Percentiles rank a stretch among this genome's conserved stretches.
These are phyloP conservation scores for Protosalanx chinensis DNA, from an alignment of 2,797 vertebrate genomes.

Conservation along the genomic window DNA sequence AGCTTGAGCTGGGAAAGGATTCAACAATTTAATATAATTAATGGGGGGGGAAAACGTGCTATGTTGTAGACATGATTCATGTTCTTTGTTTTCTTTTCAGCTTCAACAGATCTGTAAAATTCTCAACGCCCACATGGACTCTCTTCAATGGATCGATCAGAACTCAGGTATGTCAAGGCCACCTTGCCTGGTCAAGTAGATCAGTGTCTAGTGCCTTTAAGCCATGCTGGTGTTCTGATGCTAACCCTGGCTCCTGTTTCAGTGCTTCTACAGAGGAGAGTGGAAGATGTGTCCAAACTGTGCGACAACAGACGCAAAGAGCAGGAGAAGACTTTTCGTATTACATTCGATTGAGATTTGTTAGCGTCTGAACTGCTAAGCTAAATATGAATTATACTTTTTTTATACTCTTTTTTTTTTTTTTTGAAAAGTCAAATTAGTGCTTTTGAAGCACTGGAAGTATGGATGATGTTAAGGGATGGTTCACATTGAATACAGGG, in stretches of 20 bases:
- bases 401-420: background rate
- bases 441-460: conserved; percentile 1
- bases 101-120: conserved; percentile 93
- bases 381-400: conserved; percentile 4
- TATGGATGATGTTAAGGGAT: background rate
- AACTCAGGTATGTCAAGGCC: conserved; percentile 78
- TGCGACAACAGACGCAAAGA: conserved; percentile 91
- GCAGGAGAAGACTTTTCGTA: conserved; percentile 87
- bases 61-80: background rate
- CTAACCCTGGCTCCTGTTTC: conserved; percentile 1
- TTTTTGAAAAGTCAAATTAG: background rate
- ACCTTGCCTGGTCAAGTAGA: background rate
- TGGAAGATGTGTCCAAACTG: conserved; percentile 89
- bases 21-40: background rate
- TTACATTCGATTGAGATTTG: conserved; percentile 79
- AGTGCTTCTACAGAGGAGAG: conserved; percentile 89
- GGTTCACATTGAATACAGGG: background rate
- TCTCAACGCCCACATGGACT: conserved; percentile 90
- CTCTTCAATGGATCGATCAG: conserved; percentile 89
- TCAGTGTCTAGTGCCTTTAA: background rate
- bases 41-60: background rate
- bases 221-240: background rate
- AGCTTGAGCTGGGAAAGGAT: too few species aligned
- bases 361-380: background rate
- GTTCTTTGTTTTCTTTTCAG: conserved; percentile 61